Evolutionary conservation across 2,113 vertebrate genomes (phyloP).

Genomic region (Noctilio leporinus): DNA sequence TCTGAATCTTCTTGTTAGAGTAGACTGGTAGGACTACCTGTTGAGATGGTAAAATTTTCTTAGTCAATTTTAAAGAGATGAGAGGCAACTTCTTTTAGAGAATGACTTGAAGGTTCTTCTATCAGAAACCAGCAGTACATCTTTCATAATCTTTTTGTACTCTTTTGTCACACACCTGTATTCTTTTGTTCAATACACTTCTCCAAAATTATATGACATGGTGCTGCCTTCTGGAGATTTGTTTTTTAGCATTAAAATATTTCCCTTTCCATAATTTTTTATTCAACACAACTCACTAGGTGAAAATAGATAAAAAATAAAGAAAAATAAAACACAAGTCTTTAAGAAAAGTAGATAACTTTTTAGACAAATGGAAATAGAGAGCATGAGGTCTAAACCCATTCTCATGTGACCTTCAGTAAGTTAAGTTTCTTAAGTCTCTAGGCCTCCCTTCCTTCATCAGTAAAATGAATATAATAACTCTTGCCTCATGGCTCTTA

Average conservation of each 20-base stretch:
- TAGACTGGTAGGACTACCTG: background rate
- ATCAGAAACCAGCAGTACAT: background rate
- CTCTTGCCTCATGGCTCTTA: constrained; percentile 53
- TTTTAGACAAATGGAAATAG: background rate
- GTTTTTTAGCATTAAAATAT: background rate
- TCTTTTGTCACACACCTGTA: background rate
- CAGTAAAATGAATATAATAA: constrained; percentile 49
- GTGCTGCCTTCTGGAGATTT: background rate
- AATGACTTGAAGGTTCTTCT: background rate
- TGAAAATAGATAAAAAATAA: background rate
- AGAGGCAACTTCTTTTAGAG: background rate
- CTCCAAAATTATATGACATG: background rate
- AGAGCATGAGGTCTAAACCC: background rate
- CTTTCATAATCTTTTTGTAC: background rate
- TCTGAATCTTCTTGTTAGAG: background rate
- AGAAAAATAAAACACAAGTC: background rate
- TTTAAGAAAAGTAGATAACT: background rate
- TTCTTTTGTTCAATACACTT: background rate
- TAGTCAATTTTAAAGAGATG: background rate
- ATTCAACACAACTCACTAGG: background rate
- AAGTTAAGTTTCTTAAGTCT: constrained; percentile 7
- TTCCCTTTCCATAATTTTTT: background rate
- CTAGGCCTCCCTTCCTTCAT: constrained; percentile 37
- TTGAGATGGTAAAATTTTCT: background rate
- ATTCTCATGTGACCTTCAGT: background rate